Conservation (phyloP, 1,140 invertebrate genomes). For the Rhyacophila brunnea region DNA sequence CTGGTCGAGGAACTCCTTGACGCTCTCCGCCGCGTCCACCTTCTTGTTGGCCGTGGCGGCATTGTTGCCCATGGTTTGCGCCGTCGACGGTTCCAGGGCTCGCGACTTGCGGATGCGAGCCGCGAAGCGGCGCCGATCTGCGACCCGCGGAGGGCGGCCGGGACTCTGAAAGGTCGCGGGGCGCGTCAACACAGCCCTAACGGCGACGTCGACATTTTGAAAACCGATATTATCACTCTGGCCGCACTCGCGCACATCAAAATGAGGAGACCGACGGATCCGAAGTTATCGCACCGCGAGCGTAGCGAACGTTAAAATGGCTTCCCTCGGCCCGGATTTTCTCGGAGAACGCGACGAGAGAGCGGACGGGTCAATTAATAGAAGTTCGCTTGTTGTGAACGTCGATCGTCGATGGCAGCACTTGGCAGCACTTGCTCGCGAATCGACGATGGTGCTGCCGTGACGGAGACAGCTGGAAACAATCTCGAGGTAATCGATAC, state of each 20-base stretch:
- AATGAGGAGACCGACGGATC: conserved; percentile 19
- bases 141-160: conserved; percentile 17
- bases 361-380: conserved; percentile 40
- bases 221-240: conserved; percentile 12
- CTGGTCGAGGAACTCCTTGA: conserved; percentile 98
- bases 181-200: conserved; percentile 22
- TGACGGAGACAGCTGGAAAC: conserved; percentile 7
- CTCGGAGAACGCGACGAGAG: conserved; percentile 37
- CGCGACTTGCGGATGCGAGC: conserved; percentile 40
- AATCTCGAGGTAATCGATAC: conserved; percentile 19
- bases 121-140: conserved; percentile 11
- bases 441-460: conserved; percentile 14
- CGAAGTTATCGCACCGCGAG: conserved; percentile 1
- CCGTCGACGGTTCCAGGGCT: conserved; percentile 43
- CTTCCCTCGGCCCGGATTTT: conserved; percentile 34
- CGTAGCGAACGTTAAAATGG: conserved; percentile 35
- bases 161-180: conserved; percentile 8
- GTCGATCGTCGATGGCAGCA: no score
- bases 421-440: conserved; percentile 20
- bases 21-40: conserved; percentile 95
- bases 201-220: conserved; percentile 29
- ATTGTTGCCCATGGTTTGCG: conserved; percentile 95
- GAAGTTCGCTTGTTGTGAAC: conserved; percentile 1
- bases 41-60: conserved; percentile 94
- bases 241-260: conserved; percentile 15